Percentiles rank a stretch among this genome's conserved stretches.
Conservation (phyloP, 1,140 invertebrate species). For the Drosophila repleta region DNA sequence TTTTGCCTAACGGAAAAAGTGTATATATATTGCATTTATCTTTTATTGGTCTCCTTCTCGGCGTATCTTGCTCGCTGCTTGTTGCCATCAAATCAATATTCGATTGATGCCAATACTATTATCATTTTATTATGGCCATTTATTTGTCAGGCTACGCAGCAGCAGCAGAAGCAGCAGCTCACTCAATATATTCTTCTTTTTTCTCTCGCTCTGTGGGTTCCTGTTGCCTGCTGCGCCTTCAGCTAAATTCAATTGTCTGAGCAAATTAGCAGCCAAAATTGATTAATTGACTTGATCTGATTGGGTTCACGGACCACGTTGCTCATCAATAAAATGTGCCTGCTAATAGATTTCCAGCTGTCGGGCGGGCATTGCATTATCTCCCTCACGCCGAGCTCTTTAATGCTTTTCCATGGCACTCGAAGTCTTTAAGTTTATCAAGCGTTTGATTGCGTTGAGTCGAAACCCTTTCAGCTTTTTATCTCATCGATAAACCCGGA, state of each 20-base stretch:
- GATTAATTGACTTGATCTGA: slow-evolving; percentile 68
- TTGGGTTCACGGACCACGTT: slow-evolving; percentile 31
- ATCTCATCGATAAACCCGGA: slow-evolving; percentile 61
- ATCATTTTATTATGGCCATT: slow-evolving; percentile 82
- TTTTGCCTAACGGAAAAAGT: slow-evolving; percentile 44
- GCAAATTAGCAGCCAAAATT: slow-evolving; percentile 58
- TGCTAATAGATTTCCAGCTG: slow-evolving; percentile 10
- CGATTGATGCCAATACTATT: slow-evolving; percentile 80
- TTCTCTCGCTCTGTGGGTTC: slow-evolving; percentile 36
- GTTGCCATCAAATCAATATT: slow-evolving; percentile 78
- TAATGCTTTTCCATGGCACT: neutral
- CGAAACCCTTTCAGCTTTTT: slow-evolving; percentile 53
- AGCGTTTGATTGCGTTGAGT: slow-evolving; percentile 22
- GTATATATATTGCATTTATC: slow-evolving; percentile 73
- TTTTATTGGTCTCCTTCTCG: slow-evolving; percentile 61
- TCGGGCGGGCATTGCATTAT: neutral
- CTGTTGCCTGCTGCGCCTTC: slow-evolving; percentile 40
- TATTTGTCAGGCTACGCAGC: slow-evolving; percentile 56
- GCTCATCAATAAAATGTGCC: slow-evolving; percentile 16
- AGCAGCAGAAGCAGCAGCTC: slow-evolving; percentile 16
- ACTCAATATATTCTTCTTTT: slow-evolving; percentile 36
- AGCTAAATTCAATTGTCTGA: slow-evolving; percentile 41
- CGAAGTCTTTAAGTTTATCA: slow-evolving; percentile 10
- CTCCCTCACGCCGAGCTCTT: neutral
- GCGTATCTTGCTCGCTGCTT: slow-evolving; percentile 12